A percentile compares a stretch with the other conserved stretches of the same genome.
These are phyloP conservation scores for Lasioglossum malachurum DNA, from an alignment of 2,888 invertebrate genomes.

Conservation along the genomic window DNA sequence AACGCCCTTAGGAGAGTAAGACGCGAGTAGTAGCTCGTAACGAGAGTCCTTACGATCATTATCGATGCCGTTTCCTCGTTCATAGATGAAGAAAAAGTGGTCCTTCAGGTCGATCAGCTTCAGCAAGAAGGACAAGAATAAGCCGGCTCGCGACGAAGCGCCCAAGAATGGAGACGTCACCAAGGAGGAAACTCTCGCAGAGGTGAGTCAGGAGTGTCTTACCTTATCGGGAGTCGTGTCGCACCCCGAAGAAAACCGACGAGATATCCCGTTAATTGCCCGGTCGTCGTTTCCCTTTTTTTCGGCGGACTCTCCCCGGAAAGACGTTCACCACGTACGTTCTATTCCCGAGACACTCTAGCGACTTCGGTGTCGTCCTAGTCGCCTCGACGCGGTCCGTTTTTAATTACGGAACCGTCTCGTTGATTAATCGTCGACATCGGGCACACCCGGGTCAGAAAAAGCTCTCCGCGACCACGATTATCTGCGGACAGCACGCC, in stretches of 20 bases:
- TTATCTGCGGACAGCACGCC: not conserved
- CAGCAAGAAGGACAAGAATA: slow-evolving; percentile 94
- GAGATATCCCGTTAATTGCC: not conserved
- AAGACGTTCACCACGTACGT: not conserved
- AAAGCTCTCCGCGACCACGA: not conserved
- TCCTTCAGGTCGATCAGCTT: slow-evolving; percentile 95
- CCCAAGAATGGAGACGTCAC: slow-evolving; percentile 87
- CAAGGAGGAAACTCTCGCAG: slow-evolving; percentile 87
- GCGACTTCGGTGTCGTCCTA: not conserved
- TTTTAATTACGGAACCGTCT: not conserved
- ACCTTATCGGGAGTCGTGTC: slow-evolving; percentile 19
- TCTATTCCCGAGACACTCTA: not conserved
- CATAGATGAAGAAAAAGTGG: slow-evolving; percentile 94
- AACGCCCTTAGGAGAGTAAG: slow-evolving; percentile 24
- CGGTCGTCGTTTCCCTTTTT: not conserved
- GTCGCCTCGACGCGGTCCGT: not conserved
- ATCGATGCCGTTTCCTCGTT: slow-evolving; percentile 62
- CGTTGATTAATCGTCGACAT: not conserved
- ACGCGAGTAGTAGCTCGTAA: slow-evolving; percentile 27
- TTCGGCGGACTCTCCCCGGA: not conserved
- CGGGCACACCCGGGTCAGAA: not conserved
- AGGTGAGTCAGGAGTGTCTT: slow-evolving; percentile 84
- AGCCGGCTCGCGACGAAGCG: slow-evolving; percentile 89
- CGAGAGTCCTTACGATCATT: slow-evolving; percentile 50
- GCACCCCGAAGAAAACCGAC: not conserved